A percentile compares a stretch with the other conserved stretches of the same genome.
Evolutionary conservation across 2,888 invertebrate genomes (phyloP).

Genomic region (Acronicta aceris): DNA sequence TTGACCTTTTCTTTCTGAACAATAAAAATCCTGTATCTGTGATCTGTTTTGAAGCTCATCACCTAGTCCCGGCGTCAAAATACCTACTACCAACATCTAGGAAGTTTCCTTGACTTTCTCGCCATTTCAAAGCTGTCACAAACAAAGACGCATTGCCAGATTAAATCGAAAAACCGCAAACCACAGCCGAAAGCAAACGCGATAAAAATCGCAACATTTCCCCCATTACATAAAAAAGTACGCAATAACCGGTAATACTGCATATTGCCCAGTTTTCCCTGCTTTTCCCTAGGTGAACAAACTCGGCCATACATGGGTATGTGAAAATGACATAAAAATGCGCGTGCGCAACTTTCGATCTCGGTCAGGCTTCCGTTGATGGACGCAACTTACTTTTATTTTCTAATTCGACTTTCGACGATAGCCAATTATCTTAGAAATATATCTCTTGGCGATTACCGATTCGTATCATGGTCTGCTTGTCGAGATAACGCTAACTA

Average conservation of each 20-base stretch:
- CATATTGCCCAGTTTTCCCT: constrained; percentile 61
- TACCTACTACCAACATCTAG: too few species aligned
- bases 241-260: constrained; percentile 47
- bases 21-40: too few species aligned
- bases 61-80: too few species aligned
- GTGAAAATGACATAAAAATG: constrained; percentile 75
- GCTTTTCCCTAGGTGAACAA: constrained; percentile 54
- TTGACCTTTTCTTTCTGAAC: too few species aligned
- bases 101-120: constrained; percentile 31
- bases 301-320: constrained; percentile 60
- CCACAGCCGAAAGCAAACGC: constrained; percentile 40
- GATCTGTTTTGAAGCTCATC: too few species aligned
- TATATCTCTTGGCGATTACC: constrained; percentile 50
- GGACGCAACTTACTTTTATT: constrained; percentile 62
- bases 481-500: constrained; percentile 49
- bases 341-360: constrained; percentile 71
- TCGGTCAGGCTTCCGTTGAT: constrained; percentile 63
- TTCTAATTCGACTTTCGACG: constrained; percentile 60
- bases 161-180: constrained; percentile 8
- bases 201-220: constrained; percentile 50
- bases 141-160: constrained; percentile 24
- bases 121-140: constrained; percentile 32
- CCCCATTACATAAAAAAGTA: constrained; percentile 40
- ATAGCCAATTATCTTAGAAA: constrained; percentile 53
- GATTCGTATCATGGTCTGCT: constrained; percentile 45